phyloP scores from a whole-genome alignment of 2,113 vertebrate species.

The Glaucidium brasilianum region DNA sequence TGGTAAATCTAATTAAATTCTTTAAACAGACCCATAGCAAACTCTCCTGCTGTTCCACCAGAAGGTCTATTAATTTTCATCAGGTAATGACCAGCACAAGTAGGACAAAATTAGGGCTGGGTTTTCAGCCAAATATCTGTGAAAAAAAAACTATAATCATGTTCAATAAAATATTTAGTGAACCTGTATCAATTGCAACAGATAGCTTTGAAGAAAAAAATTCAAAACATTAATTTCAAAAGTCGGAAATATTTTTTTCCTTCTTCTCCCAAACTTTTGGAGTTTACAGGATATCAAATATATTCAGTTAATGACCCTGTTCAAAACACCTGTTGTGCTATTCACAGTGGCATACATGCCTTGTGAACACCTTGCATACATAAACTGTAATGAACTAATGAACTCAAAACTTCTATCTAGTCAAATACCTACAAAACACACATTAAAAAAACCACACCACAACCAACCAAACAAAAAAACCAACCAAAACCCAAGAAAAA shows the following conservation, averaged over 20 bases:
- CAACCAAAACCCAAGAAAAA: not conserved
- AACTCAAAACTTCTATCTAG: not conserved
- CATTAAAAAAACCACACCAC: not conserved
- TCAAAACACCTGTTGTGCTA: accelerated
- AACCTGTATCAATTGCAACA: not conserved
- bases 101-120: not conserved
- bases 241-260: not conserved
- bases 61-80: not conserved
- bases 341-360: not conserved
- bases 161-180: not conserved
- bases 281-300: not conserved
- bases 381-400: not conserved
- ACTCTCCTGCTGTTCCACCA: not conserved
- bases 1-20: not conserved
- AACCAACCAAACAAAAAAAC: not conserved
- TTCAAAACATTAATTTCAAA: not conserved
- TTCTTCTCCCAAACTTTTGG: not conserved
- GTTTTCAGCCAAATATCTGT: not conserved
- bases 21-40: not conserved
- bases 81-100: not conserved
- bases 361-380: not conserved
- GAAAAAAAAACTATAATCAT: not conserved
- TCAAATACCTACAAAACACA: not conserved
- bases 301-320: not conserved
- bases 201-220: not conserved